These are phyloP conservation scores for Agriopis leucophaearia DNA, from an alignment of 2,888 invertebrate genomes.

Conservation along the genomic window DNA sequence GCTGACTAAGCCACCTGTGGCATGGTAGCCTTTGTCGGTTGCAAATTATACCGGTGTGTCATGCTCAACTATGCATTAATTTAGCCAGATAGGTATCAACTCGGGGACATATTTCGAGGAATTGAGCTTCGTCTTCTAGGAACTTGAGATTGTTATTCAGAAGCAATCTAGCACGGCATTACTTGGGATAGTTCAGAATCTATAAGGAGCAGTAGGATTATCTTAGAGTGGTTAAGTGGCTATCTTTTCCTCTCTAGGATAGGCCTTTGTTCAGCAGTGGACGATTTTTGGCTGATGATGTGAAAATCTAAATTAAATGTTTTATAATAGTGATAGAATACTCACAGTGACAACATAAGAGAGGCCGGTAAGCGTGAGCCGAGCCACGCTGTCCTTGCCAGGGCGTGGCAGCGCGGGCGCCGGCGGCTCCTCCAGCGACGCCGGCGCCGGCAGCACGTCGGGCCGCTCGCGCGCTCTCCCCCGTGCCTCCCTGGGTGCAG, in stretches of 20 bases:
- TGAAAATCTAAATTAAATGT: too few relatives aligned
- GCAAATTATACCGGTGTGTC: constrained; percentile 27
- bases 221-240: background rate
- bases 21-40: constrained; percentile 25
- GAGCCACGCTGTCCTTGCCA: constrained; percentile 93
- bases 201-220: background rate
- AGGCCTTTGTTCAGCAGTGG: too few relatives aligned
- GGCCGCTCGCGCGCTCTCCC: constrained; percentile 81
- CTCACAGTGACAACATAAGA: constrained; percentile 93
- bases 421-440: constrained; percentile 71
- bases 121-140: constrained; percentile 16
- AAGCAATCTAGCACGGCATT: constrained; percentile 20
- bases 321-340: constrained; percentile 41
- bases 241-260: background rate
- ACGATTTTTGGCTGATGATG: too few relatives aligned
- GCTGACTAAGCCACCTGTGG: constrained; percentile 72
- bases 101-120: constrained; percentile 31
- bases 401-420: constrained; percentile 71
- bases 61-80: constrained; percentile 36
- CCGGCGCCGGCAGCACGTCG: constrained; percentile 80
- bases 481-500: constrained; percentile 83
- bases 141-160: constrained; percentile 26
- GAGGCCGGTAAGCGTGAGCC: constrained; percentile 93
- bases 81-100: constrained; percentile 26
- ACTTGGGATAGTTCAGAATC: constrained; percentile 10